phyloP scores from a whole-genome alignment of 2,797 vertebrate species.

The Orestias chungarensis region DNA sequence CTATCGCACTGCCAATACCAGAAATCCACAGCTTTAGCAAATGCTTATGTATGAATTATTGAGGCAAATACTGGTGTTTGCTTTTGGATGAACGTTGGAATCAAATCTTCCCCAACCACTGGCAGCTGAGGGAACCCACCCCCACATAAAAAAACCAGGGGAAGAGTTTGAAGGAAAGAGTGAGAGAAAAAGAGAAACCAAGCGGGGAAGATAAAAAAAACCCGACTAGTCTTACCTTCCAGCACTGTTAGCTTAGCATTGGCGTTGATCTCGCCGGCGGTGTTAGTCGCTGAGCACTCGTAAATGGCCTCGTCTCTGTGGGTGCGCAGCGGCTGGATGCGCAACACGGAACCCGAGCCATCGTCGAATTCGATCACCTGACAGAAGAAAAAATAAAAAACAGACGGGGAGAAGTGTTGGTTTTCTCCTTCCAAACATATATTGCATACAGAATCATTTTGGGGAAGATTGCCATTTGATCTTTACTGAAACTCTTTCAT shows the following conservation, averaged over 20 bases:
- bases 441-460: not conserved
- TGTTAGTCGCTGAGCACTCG: conserved; percentile 94
- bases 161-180: conserved; percentile 10
- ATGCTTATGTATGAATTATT: conserved; percentile 62
- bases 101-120: conserved; percentile 21
- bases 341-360: conserved; percentile 92
- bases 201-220: conserved; percentile 11
- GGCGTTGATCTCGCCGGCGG: conserved; percentile 92
- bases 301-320: conserved; percentile 97
- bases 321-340: conserved; percentile 94
- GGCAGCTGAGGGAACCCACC: conserved; percentile 15
- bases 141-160: not conserved
- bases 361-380: conserved; percentile 98
- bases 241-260: conserved; percentile 96
- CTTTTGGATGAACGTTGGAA: conserved; percentile 37
- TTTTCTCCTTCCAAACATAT: conserved; percentile 25
- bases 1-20: conserved; percentile 42
- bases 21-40: conserved; percentile 43
- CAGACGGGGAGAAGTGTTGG: conserved; percentile 17
- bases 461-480: not conserved
- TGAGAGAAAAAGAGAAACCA: conserved; percentile 20
- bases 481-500: not conserved
- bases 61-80: conserved; percentile 48
- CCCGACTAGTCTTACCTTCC: conserved; percentile 84
- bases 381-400: conserved; percentile 29